Base-by-base conservation (phyloP, 2,888 invertebrate species). In the Phanerotoma sp. region DNA sequence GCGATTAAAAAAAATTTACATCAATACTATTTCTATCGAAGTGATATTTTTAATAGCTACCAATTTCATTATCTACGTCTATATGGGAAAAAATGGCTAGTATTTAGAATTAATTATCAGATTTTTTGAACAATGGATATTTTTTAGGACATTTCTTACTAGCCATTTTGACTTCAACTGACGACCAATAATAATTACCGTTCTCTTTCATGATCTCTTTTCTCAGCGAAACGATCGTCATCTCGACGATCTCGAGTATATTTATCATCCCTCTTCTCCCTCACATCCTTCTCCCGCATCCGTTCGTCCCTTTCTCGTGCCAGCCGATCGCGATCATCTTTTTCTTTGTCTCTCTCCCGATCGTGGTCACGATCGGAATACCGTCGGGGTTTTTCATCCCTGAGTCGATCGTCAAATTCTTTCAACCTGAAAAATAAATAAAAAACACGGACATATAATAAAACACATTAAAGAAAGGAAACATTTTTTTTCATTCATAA, bases 271-370 rank as follows among this genome's bases (percentile, higher is more conserved):
- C 70, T 64, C 50, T 72, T 66, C 6, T 77, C 75, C 15, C 74
- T 68, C 30, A 73, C 73, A 40, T 73, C 72, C 49, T 74, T 72
- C 45, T 75, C 75, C 48, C 73, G 66, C 25, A 62, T 48, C 54
- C 73, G 70, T 3, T 75, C 74, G 16, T 75, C 73, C 9, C 73
- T 72, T 42, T 73, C 73, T 57, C 78, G 75, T n/a, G 73, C 22
- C 67, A 66, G 22, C 65, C 70, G 58, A 64, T 71, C 56, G 40
- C 65, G 61, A n/a, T 63, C 63, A n/a, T 62, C 63, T 20, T 61
- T 57, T 38, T 63, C 62, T 10, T 56, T 55, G 11, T 53, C 58
- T 18, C 60, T 58, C 20, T 60, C 59, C n/a, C 53, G 18, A 45
- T 54, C 54, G 13, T 37, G 28, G 18, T 44, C 44, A 7, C 49